A percentile compares a stretch with the other conserved stretches of the same genome.
Evolutionary conservation across 2,113 vertebrate species (phyloP).

Genomic region (human (Homo sapiens)): DNA sequence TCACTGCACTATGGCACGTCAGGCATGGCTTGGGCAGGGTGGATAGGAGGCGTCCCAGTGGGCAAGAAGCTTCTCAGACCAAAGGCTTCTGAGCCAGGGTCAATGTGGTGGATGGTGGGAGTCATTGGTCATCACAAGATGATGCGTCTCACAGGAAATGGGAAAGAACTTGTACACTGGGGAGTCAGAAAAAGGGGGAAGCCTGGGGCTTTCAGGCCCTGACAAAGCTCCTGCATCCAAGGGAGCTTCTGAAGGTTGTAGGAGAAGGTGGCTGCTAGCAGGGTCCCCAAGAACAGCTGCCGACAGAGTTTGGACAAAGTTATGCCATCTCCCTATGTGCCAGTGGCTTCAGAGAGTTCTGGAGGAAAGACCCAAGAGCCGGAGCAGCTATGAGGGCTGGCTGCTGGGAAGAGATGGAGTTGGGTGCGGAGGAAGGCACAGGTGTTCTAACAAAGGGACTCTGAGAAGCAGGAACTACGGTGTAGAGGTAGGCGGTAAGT

Average conservation of each 20-base stretch:
- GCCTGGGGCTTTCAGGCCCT: not conserved
- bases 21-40: not conserved
- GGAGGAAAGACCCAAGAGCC: not conserved
- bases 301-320: not conserved
- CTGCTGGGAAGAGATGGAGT: not conserved
- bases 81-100: not conserved
- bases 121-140: not conserved
- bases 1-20: rapidly evolving
- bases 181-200: not conserved
- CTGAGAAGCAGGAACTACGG: not conserved
- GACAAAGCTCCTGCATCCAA: not conserved
- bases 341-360: not conserved
- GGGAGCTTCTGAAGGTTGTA: not conserved
- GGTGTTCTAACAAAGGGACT: not conserved
- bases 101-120: rapidly evolving
- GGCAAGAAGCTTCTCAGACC: not conserved
- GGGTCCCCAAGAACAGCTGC: not conserved
- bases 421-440: not conserved
- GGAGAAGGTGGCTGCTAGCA: not conserved
- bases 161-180: not conserved
- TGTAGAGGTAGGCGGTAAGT: not conserved
- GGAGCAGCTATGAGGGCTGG: not conserved
- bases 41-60: rapidly evolving
- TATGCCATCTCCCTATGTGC: not conserved
- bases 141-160: not conserved